Evolutionary conservation across 2,113 vertebrate species (phyloP).

Genomic region (Lophotis ruficrista): DNA sequence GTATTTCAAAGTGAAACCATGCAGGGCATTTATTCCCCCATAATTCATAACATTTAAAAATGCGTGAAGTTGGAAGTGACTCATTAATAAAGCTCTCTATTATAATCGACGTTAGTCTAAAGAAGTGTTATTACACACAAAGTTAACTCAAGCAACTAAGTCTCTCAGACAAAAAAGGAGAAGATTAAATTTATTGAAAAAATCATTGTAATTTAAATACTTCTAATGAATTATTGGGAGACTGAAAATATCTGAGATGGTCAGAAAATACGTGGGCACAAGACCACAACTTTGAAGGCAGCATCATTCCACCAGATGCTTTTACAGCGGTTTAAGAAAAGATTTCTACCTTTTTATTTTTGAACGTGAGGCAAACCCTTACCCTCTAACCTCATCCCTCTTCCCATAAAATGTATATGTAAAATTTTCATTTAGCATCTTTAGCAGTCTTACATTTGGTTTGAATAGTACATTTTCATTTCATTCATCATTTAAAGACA

Average conservation of each 20-base stretch:
- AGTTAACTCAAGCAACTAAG: neutral
- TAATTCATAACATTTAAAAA: neutral
- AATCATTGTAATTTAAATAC: neutral
- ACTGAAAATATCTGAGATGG: neutral
- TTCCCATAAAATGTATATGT: neutral
- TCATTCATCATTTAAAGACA: conserved; percentile 99
- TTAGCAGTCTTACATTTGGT: conserved; percentile 73
- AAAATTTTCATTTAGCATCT: conserved; percentile 74
- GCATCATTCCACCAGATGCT: neutral
- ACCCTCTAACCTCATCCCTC: conserved; percentile 16
- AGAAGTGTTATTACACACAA: neutral
- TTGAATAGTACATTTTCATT: conserved; percentile 88
- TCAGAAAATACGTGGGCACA: neutral
- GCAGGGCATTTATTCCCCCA: neutral
- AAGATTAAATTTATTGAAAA: neutral
- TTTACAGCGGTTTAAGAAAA: neutral
- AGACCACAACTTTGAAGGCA: neutral
- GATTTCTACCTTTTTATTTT: neutral
- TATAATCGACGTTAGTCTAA: neutral
- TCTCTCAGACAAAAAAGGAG: neutral
- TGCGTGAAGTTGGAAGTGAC: neutral
- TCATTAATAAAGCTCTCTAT: neutral
- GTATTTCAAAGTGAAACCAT: neutral
- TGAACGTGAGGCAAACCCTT: neutral
- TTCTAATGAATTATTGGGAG: neutral